Base-by-base conservation (phyloP, 2,797 vertebrate species). In the Paguma larvata region DNA sequence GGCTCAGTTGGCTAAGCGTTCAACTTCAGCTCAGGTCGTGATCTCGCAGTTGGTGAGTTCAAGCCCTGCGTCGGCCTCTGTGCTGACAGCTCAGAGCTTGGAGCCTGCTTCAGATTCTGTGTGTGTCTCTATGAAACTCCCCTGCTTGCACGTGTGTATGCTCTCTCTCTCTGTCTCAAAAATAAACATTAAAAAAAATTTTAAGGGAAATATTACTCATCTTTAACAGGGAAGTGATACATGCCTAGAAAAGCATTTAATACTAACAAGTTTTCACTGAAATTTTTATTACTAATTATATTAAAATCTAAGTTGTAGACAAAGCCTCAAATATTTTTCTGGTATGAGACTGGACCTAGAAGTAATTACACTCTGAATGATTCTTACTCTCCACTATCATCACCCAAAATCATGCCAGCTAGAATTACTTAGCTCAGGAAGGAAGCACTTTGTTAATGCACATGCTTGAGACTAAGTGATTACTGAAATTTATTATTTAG, bases 161-260 rank as follows among this genome's bases (percentile, higher is more conserved):
- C 21, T 53, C 53, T 19, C 18, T 53, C 53, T 53, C 15, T 51
- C 15, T 53, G 19, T 56, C 19, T 59, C 8, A 59, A 59, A 59
- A 59, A 59, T 59, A 59, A 59, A 59, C 56, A 59, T 59, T 83
- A 78, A 93, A 86, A 38, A 84, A 19, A 85, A 95, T 75, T 75
- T 95, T 59, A 91, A 90, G n/a, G 78, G 46, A 97, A 94, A 59
- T 94, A 95, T 77, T 84, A 86, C n/a, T 95, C 75, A 87, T 53
- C 38, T 75, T 95, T 79, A 68, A 95, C 41, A 95, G 56, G 16
- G 75, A 94, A 94, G 70, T 87, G 46, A 65, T 80, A 88, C 41
- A 51, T 6, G 44, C 59, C 78, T 91, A 88, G 30, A 77, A 94
- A 96, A 62, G n/a, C 27, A 89, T 30, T 73, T 84, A 73, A 72